Base-by-base conservation (phyloP, 2,888 invertebrate genomes). In the Erannis defoliaria region DNA sequence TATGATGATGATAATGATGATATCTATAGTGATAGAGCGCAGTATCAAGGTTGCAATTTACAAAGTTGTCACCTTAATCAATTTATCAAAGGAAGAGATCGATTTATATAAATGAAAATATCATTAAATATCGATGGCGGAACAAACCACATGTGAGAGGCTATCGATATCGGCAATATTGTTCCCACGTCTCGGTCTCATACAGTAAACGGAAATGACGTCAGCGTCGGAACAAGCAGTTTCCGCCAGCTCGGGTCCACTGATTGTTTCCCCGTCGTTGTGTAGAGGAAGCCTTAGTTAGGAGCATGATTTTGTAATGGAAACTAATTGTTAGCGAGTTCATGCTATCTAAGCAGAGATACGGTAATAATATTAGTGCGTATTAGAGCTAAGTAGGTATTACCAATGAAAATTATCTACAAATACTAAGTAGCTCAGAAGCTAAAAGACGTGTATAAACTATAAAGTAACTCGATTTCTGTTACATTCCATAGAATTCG, bases 131-230 rank as follows among this genome's bases (percentile, higher is more conserved):
- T 45, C 10, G 16, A 29, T 45, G 29, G 26, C 29, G 16, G 10
- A 16, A 29, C 29, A 45, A 10, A 2, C 16, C 18, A n/a, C 19
- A 46, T n/a, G 29, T 18, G n/a, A 31, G 46, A 18, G 12, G 10
- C 23, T 38, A 26, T 46, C 48, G 23, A 48, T 53, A 48, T 19
- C 37, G 16, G 45, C 35, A 43, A 19, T 51, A 55, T 46, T 26
- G 49, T 59, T 56, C 53, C 51, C 43, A 62, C 42, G 33, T 55
- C 31, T 61, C 33, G 49, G 45, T 54, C 55, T 61, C 61, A 57
- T 59, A 57, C 38, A 29, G 29, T 9, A 35, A 50, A 6, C 64
- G 68, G 66, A 68, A 59, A 66, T 67, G 61, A 61, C 56, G 57
- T 58, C 55, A 55, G 50, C 48, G 46, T 51, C 56, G 64, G 64